Percentiles rank a stretch among this genome's conserved stretches.
Conservation (phyloP, 92 coral and sea anemone genomes). For the Meandrina meandrites region DNA sequence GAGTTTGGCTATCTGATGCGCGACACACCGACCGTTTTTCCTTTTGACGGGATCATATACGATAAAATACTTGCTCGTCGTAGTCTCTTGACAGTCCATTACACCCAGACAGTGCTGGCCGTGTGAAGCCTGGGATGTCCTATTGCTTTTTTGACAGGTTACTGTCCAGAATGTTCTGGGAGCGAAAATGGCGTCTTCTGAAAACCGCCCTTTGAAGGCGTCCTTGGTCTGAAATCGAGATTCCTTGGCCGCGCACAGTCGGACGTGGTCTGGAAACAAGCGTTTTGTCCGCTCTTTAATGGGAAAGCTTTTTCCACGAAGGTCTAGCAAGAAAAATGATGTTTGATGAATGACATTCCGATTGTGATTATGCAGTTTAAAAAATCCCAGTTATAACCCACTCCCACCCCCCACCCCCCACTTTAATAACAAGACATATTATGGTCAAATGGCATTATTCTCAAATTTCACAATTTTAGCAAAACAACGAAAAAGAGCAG, state of each 20-base stretch:
- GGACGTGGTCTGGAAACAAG: constrained; percentile 16
- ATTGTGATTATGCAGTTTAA: neutral
- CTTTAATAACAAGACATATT: too few relatives aligned
- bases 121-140: neutral
- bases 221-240: constrained; percentile 21
- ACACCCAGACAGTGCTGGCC: constrained; percentile 27
- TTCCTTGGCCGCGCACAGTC: constrained; percentile 30
- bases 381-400: neutral
- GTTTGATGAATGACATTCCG: neutral
- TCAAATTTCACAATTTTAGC: too few relatives aligned
- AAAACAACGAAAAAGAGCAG: too few relatives aligned
- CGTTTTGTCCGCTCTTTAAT: constrained; percentile 6
- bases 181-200: neutral
- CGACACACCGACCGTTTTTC: neutral
- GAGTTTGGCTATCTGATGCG: constrained; percentile 8
- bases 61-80: constrained; percentile 26
- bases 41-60: constrained; percentile 27
- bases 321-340: constrained; percentile 1
- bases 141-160: constrained; percentile 7
- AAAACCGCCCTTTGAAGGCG: constrained; percentile 31
- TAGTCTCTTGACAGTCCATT: constrained; percentile 47
- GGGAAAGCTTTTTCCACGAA: neutral
- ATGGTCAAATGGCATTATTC: too few relatives aligned
- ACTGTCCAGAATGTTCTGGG: constrained; percentile 12
- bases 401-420: neutral